A percentile compares a stretch with the other conserved stretches of the same genome.
Conservation (phyloP, 2,113 vertebrate genomes). For the Artemisiospiza belli region DNA sequence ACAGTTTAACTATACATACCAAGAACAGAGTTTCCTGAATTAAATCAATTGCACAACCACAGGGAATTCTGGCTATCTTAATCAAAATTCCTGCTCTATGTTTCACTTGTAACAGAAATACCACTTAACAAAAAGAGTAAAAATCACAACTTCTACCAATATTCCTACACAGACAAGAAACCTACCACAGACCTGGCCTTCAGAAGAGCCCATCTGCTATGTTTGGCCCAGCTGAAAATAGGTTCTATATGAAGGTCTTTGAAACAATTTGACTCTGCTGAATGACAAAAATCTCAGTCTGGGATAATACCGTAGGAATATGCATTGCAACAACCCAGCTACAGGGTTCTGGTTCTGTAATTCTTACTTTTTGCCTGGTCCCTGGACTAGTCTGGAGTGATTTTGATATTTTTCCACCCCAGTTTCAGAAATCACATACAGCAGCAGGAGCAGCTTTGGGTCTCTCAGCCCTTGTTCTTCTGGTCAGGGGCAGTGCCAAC, state of each 20-base stretch:
- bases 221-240: not conserved
- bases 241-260: not conserved
- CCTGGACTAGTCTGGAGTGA: not conserved
- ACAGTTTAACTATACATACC: too few relatives aligned
- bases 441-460: not conserved
- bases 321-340: not conserved
- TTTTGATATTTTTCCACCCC: not conserved
- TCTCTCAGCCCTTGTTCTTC: not conserved
- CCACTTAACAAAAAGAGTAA: not conserved
- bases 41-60: not conserved
- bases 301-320: not conserved
- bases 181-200: not conserved
- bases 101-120: not conserved
- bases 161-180: not conserved
- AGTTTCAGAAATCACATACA: not conserved
- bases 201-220: not conserved
- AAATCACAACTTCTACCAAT: not conserved
- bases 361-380: not conserved
- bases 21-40: not conserved
- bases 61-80: not conserved
- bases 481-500: rapidly evolving
- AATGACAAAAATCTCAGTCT: not conserved
- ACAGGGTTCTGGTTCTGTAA: not conserved
- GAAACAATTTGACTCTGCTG: not conserved
- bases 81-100: not conserved